A percentile compares a stretch with the other conserved stretches of the same genome.
These are phyloP conservation scores for Tachyglossus aculeatus DNA, from an alignment of 2,797 vertebrate species.

Conservation along the genomic window DNA sequence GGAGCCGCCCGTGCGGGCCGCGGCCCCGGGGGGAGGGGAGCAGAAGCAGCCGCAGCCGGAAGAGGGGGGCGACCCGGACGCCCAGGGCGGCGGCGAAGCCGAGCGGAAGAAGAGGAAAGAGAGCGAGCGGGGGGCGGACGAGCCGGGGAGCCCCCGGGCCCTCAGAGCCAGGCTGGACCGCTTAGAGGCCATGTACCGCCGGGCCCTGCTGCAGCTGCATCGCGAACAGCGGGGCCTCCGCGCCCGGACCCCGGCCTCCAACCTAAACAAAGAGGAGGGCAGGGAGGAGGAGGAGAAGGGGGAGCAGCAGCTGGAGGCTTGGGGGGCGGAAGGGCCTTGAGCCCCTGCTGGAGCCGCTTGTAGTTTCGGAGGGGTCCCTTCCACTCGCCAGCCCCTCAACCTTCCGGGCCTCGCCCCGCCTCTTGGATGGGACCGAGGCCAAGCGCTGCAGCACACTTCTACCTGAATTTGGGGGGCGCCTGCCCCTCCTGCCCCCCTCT, in stretches of 20 bases:
- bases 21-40: not conserved
- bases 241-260: not conserved
- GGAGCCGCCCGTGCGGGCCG: not conserved
- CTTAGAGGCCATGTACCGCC: conserved; percentile 69
- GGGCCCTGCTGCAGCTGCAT: conserved; percentile 56
- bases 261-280: not conserved
- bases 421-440: not conserved
- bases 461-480: not conserved
- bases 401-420: not conserved
- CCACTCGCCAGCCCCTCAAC: not conserved
- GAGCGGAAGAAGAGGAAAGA: not conserved
- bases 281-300: not conserved
- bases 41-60: not conserved
- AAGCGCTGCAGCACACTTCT: not conserved
- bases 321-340: fast-evolving
- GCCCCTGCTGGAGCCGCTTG: not conserved
- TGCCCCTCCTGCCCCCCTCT: fast-evolving
- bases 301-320: fast-evolving
- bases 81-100: not conserved
- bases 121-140: not conserved
- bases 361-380: not conserved
- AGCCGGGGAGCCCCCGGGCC: conserved; percentile 45
- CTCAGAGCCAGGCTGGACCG: conserved; percentile 48
- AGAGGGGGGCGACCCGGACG: not conserved
- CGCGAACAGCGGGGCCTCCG: conserved; percentile 33